Evolutionary conservation across 2,797 vertebrate genomes (phyloP), one percentile per base, ranked within the genome.

Genomic region (Diceros bicornis): DNA sequence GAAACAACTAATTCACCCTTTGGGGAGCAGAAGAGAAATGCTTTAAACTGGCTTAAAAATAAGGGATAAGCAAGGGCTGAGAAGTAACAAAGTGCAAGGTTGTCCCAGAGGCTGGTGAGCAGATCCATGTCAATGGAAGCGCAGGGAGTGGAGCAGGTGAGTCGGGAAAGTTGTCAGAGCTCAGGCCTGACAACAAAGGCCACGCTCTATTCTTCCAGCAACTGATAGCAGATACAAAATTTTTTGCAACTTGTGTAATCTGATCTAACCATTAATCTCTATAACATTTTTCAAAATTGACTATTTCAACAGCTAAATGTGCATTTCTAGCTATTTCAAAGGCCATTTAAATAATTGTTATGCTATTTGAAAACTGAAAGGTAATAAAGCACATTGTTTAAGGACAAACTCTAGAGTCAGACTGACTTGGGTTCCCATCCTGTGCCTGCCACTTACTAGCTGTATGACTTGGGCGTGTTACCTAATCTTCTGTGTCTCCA

Each of bases 311-410:
- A 92, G 64, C 14, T n/a, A 47, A 91, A 47, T 66, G 2, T 79
- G 4, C 12, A 21, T 91, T 47, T 72, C n/a, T 89, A 74, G 34
- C 57, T 71, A 82, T 92, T 78, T 64, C 61, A 75, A 94, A 96
- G n/a, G 32, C 25, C 29, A 77, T 64, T 85, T 62, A 66, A 95
- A 57, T 72, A 83, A 94, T 29, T 59, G 17, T 27, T 62, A 41
- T 34, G 2, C 1, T 52, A 10, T 61, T 57, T 69, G 29, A 74
- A 96, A 86, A 66, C 1, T 62, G 18, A 84, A 97, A 61, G n/a
- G 82, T 95, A 97, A 95, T 94, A 97, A 94, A 91, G 34, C 89
- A 97, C 86, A 90, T 78, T 86, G 96, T 96, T 90, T 97, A 96
- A 92, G 0, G 1, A 96, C 57, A 50, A 11, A 6, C 6, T 71